phyloP scores from a whole-genome alignment of 2,113 vertebrate genomes.

The Tilapia sparmanii region DNA sequence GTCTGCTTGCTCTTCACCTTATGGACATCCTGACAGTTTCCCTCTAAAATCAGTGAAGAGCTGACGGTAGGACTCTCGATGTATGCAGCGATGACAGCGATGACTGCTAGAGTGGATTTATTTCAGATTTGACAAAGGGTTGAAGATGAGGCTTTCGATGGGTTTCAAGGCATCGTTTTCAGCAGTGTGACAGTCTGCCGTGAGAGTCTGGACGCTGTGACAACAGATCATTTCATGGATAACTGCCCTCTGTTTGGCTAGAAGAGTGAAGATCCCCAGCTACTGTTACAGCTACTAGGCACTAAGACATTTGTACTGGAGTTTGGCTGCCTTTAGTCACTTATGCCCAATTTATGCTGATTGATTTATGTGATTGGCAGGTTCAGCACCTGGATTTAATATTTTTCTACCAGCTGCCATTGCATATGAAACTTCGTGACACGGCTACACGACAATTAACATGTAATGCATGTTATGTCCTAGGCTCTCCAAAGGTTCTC shows the following conservation, averaged over 20 bases:
- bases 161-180: neutral
- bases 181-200: neutral
- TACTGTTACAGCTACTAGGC: neutral
- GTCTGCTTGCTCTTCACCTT: neutral
- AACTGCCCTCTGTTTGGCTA: neutral
- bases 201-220: neutral
- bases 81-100: neutral
- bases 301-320: neutral
- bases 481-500: neutral
- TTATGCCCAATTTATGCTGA: neutral
- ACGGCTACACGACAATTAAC: neutral
- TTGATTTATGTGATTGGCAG: neutral
- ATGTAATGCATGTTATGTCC: neutral
- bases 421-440: neutral
- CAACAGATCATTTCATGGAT: slow-evolving; percentile 35
- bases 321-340: neutral
- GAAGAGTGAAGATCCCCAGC: neutral
- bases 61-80: neutral
- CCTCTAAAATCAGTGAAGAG: neutral
- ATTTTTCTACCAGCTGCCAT: neutral
- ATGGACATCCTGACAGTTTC: neutral
- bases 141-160: neutral
- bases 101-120: neutral
- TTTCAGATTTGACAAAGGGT: neutral
- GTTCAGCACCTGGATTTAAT: neutral